phyloP scores from a whole-genome alignment of 2,797 vertebrate species.

The Bufotes viridis region DNA sequence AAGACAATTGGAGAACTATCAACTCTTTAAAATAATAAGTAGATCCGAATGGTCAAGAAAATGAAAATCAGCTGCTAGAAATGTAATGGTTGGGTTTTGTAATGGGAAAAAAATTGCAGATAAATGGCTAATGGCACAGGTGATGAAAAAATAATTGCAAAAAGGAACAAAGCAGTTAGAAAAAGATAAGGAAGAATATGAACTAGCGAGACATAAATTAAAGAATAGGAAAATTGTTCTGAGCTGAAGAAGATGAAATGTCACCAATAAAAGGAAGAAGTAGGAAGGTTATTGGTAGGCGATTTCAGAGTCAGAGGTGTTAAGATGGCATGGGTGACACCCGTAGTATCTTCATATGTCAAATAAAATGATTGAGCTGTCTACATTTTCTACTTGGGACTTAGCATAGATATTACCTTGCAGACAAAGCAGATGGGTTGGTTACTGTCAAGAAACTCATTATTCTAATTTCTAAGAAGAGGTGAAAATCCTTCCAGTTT shows the following conservation, averaged over 20 bases:
- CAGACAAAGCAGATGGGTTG: background rate
- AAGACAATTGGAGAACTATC: slow-evolving; percentile 51
- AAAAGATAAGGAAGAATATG: slow-evolving; percentile 54
- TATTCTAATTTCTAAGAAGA: slow-evolving; percentile 18
- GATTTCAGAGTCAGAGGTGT: slow-evolving; percentile 7
- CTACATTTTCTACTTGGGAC: slow-evolving; percentile 22
- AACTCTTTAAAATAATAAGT: slow-evolving; percentile 56
- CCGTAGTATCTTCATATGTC: slow-evolving; percentile 31
- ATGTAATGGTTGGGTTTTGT: slow-evolving; percentile 25
- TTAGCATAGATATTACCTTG: slow-evolving; percentile 13
- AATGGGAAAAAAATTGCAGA: slow-evolving; percentile 52
- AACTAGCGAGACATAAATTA: slow-evolving; percentile 56
- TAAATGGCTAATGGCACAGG: slow-evolving; percentile 52
- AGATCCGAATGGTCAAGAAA: slow-evolving; percentile 28
- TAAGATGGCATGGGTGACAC: slow-evolving; percentile 34
- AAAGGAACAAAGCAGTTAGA: slow-evolving; percentile 51
- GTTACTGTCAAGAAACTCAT: slow-evolving; percentile 13
- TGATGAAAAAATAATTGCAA: slow-evolving; percentile 60
- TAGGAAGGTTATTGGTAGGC: slow-evolving; percentile 39
- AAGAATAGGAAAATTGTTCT: slow-evolving; percentile 57
- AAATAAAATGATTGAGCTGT: slow-evolving; percentile 43
- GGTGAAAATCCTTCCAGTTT: background rate
- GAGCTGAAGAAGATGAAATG: slow-evolving; percentile 48
- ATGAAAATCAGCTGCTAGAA: slow-evolving; percentile 53
- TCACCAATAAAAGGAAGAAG: slow-evolving; percentile 38